Conservation (phyloP, 2,888 invertebrate species). For the Nemapogon koenigi region DNA sequence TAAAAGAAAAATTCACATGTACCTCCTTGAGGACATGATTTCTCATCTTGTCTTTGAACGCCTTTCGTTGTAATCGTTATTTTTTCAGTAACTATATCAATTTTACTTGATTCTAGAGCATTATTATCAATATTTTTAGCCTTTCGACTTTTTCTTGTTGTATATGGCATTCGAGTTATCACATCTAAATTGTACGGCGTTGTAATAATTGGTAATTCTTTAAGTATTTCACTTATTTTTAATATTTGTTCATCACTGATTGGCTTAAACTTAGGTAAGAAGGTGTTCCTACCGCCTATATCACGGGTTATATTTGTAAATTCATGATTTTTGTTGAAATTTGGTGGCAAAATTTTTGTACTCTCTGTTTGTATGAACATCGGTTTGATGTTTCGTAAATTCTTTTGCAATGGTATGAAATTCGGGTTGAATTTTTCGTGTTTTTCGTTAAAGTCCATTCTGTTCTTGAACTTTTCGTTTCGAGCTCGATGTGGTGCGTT, state of each 20-base stretch:
- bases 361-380: constrained; percentile 48
- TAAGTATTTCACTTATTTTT: constrained; percentile 42
- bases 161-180: constrained; percentile 15
- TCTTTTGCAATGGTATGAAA: constrained; percentile 20
- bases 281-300: constrained; percentile 22
- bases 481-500: constrained; percentile 54
- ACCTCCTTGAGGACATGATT: constrained; percentile 73
- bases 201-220: constrained; percentile 27
- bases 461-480: constrained; percentile 21
- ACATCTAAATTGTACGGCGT: constrained; percentile 18
- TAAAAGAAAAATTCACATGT: constrained; percentile 90
- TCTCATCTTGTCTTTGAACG: constrained; percentile 46
- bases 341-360: constrained; percentile 14
- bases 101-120: constrained; percentile 14
- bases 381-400: constrained; percentile 28
- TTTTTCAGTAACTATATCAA: constrained; percentile 18
- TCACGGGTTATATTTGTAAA: constrained; percentile 27
- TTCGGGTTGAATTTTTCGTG: not conserved
- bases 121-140: constrained; percentile 27
- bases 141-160: constrained; percentile 22
- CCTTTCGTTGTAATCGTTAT: constrained; percentile 10
- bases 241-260: constrained; percentile 50
- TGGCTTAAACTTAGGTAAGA: constrained; percentile 47
- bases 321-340: constrained; percentile 27
- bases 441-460: constrained; percentile 26